These are phyloP conservation scores for Cheilinus undulatus DNA, from an alignment of 2,113 vertebrate genomes.

Conservation along the genomic window DNA sequence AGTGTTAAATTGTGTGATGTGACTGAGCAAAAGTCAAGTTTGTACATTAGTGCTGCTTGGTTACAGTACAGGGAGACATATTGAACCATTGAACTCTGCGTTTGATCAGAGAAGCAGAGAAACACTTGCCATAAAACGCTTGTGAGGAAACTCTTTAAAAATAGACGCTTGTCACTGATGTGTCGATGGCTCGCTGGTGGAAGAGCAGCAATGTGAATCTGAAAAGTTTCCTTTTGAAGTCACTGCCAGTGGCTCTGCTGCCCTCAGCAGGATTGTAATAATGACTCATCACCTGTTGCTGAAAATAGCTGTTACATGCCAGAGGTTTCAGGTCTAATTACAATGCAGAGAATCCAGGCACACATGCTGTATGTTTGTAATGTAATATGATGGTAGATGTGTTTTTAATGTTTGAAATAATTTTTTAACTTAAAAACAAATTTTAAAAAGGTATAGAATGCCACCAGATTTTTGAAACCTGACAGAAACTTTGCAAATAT, in stretches of 20 bases:
- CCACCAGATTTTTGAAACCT: too few species aligned
- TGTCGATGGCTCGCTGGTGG: slow-evolving; percentile 24
- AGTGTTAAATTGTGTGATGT: too few species aligned
- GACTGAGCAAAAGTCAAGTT: background rate
- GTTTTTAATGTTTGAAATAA: too few species aligned
- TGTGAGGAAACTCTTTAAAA: slow-evolving; percentile 46
- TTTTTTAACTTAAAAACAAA: too few species aligned
- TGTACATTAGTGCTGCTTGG: background rate
- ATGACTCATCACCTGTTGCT: slow-evolving; percentile 49
- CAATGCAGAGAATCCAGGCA: slow-evolving; percentile 1
- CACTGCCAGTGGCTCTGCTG: background rate
- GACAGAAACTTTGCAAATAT: too few species aligned
- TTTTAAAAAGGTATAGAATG: too few species aligned
- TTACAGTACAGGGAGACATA: background rate
- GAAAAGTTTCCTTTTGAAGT: slow-evolving; percentile 25
- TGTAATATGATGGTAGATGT: slow-evolving; percentile 9
- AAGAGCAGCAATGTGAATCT: slow-evolving; percentile 25
- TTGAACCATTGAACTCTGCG: background rate
- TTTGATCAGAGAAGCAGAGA: background rate
- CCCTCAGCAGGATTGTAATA: slow-evolving; percentile 23
- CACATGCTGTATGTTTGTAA: slow-evolving; percentile 5
- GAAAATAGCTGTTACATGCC: slow-evolving; percentile 47
- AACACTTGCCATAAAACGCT: background rate
- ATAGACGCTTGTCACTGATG: slow-evolving; percentile 48
- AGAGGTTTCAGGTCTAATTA: slow-evolving; percentile 19